phyloP scores from a whole-genome alignment of 2,113 vertebrate species.

The Sylvietta virens region DNA sequence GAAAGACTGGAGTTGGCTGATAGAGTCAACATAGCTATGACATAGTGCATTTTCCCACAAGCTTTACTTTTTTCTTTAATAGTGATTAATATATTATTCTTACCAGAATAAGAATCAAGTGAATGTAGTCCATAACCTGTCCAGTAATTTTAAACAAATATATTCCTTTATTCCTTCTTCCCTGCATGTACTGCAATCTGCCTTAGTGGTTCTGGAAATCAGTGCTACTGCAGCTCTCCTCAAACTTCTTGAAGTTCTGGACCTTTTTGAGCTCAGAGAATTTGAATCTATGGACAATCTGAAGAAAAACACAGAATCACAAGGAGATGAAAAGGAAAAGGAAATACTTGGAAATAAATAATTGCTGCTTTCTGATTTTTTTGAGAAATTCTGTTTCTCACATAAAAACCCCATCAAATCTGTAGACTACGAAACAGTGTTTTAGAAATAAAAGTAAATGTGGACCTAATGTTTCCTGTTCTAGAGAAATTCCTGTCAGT shows the following conservation, averaged over 20 bases:
- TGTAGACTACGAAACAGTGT: neutral
- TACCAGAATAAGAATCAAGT: neutral
- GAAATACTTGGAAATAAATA: neutral
- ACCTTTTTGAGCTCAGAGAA: neutral
- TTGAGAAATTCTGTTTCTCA: neutral
- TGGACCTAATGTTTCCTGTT: neutral
- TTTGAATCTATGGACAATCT: neutral
- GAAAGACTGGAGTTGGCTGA: neutral
- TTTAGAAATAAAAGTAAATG: neutral
- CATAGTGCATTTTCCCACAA: neutral
- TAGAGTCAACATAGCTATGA: neutral
- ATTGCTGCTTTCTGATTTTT: neutral
- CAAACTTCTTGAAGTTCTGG: neutral
- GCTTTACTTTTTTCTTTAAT: neutral
- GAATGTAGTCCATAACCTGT: neutral
- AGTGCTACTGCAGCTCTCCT: neutral
- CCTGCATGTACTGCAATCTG: neutral
- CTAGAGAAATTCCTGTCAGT: neutral
- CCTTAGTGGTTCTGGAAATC: neutral
- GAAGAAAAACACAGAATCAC: neutral
- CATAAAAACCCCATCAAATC: neutral
- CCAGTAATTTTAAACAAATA: neutral
- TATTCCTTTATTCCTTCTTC: neutral
- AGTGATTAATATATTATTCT: neutral
- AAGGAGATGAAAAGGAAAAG: neutral